These are phyloP conservation scores for Etheostoma cragini DNA, from an alignment of 2,113 vertebrate genomes.

Conservation along the genomic window DNA sequence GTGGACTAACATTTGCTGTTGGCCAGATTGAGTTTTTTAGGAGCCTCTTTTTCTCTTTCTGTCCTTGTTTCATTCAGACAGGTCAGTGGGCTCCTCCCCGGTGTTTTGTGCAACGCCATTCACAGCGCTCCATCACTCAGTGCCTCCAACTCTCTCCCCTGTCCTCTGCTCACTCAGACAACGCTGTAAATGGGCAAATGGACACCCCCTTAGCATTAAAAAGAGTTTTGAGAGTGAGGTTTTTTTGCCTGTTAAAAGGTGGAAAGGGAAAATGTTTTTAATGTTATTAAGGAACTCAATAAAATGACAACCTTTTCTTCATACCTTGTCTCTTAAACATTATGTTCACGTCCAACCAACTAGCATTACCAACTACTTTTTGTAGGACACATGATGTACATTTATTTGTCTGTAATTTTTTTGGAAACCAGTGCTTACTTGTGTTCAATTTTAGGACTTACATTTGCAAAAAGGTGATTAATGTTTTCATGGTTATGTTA, in stretches of 20 bases:
- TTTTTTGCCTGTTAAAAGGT: neutral
- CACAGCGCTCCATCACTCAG: conserved; percentile 56
- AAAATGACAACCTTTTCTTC: neutral
- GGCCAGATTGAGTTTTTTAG: conserved; percentile 63
- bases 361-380: no score
- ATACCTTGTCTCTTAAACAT: neutral
- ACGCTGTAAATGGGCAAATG: conserved; percentile 22
- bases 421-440: no score
- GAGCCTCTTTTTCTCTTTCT: conserved; percentile 46
- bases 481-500: no score
- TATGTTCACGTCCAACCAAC: no score
- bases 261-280: neutral
- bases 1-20: conserved; percentile 67
- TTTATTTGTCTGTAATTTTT: no score
- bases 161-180: conserved; percentile 23
- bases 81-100: conserved; percentile 62
- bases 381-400: no score
- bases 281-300: neutral
- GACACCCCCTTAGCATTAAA: conserved; percentile 7
- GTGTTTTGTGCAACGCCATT: conserved; percentile 57
- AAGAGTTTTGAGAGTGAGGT: neutral
- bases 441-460: no score
- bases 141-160: conserved; percentile 33
- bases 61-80: conserved; percentile 60
- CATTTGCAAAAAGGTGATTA: no score